Evolutionary conservation across 2,113 vertebrate species (phyloP), one percentile per base, ranked within the genome.

Genomic region (Halichoeres trimaculatus): DNA sequence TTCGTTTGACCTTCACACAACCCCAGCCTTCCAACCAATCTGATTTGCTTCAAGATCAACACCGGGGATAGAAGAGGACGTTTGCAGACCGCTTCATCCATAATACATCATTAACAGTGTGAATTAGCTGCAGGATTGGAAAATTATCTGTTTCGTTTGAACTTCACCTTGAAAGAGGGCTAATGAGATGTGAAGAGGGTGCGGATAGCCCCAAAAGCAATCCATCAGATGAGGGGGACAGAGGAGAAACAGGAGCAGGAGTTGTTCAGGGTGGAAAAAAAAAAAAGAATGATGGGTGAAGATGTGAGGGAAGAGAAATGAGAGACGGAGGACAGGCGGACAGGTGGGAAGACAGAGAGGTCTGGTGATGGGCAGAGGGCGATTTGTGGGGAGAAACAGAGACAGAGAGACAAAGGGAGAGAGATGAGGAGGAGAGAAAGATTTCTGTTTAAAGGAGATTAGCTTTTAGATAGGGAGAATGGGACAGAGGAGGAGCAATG

Each of bases 271-370:
- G 48, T 50, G 8, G 7, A 45, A 19, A 45, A 74, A 70, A 78
- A 74, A 48, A 66, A 78, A 74, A 81, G 84, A 86, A 51, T 78
- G 85, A 89, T 88, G 79, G 75, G 78, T 81, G 80, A 64, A 79
- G 64, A 83, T 75, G 72, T 74, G 74, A 71, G 22, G 53, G 34
- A 70, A 81, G 75, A 88, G 78, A 79, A 88, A 90, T 74, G 85
- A 75, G 55, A 41, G 50, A 62, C 77, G 30, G 59, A 40, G 78
- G 65, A 59, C 51, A 34, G 73, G 55, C 20, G 51, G 85, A 87
- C 83, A 76, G 75, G 86, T 65, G 66, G 52, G 60, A 79, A 88
- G 90, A 90, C 70, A 22, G 82, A 90, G 74, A 83, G 87, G 79
- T 81, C 54, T 86, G 58, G 54, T 70, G 59, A 85, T 70, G 80